Conservation (phyloP, 2,113 vertebrate genomes). For the Rhinolophus ferrumequinum region DNA sequence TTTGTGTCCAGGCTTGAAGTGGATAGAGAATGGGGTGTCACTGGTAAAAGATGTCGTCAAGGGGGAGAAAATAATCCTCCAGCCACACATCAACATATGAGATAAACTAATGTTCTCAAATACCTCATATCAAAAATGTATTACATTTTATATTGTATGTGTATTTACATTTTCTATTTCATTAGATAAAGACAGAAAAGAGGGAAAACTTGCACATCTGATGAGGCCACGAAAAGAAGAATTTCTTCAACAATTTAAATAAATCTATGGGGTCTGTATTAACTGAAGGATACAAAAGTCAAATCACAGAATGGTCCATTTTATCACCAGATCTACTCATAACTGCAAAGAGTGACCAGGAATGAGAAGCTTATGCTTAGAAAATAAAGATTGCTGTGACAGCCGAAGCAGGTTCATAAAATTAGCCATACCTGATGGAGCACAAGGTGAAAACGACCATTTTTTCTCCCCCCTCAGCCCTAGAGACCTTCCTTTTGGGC, state of each 20-base stretch:
- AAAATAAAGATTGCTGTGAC: not conserved
- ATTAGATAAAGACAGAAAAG: not conserved
- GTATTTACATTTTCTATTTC: not conserved
- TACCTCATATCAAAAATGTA: not conserved
- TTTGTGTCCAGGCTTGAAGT: not conserved
- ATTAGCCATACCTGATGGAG: not conserved
- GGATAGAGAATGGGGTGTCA: not conserved
- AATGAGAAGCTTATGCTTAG: not conserved
- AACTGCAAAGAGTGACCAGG: not conserved
- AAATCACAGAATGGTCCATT: not conserved
- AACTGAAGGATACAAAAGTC: not conserved
- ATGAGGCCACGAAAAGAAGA: not conserved
- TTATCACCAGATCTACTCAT: not conserved
- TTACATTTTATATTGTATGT: not conserved
- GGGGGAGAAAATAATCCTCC: not conserved
- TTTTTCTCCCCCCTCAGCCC: not conserved
- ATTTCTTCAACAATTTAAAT: not conserved
- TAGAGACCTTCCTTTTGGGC: not conserved
- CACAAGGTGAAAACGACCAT: not conserved
- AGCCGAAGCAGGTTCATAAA: not conserved
- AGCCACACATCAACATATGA: rapidly evolving
- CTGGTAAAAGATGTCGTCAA: not conserved
- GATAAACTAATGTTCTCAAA: not conserved
- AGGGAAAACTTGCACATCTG: not conserved
- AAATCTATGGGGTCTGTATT: not conserved